Base-by-base conservation (phyloP, 2,113 vertebrate species). In the Grallaria varia region DNA sequence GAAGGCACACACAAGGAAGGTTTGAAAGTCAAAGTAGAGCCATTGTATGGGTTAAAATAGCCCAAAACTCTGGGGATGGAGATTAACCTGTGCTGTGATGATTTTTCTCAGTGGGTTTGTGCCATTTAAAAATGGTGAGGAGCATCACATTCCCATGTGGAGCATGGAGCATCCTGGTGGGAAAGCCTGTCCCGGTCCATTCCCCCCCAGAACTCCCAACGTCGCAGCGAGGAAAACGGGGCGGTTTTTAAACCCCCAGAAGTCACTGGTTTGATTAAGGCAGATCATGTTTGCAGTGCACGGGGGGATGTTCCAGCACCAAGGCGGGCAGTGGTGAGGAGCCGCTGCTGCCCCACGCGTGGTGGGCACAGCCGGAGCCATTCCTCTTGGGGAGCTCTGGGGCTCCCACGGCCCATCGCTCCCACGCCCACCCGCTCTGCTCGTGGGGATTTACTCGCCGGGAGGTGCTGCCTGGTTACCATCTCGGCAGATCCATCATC, bases 401-500 rank as follows among this genome's bases (percentile, higher is more conserved):
- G 8, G 2, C 18, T 6, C 5, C 62, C 49, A 14, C 47, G 20
- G 19, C 49, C 85, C 12, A 24, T 49, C 9, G 39, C 39, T 33
- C 39, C 16, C 89, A 86, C 86, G 89, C 94, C 96, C 95, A 69
- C 95, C 93, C 24, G 63, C 87, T 84, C 64, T 56, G 87, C 89
- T 64, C 42, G n/a, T 44, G 79, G 17, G 59, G 17, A 0, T 84
- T 80, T 52, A 76, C 97, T 97, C 73, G 82, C 94, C 82, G 95
- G 74, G 92, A 93, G 96, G 96, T 55, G 93, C 97, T 97, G 97
- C 98, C 86, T 96, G 95, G 94, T 96, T 97, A 84, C 98, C 23
- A 80, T 42, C 97, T 69, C 96, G 20, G 90, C 96, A 37, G 88
- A 96, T 89, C 94, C 98, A 96, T 93, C 93, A 89, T 90, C 97